phyloP scores from a whole-genome alignment of 2,113 vertebrate genomes.

The Alouatta palliata region DNA sequence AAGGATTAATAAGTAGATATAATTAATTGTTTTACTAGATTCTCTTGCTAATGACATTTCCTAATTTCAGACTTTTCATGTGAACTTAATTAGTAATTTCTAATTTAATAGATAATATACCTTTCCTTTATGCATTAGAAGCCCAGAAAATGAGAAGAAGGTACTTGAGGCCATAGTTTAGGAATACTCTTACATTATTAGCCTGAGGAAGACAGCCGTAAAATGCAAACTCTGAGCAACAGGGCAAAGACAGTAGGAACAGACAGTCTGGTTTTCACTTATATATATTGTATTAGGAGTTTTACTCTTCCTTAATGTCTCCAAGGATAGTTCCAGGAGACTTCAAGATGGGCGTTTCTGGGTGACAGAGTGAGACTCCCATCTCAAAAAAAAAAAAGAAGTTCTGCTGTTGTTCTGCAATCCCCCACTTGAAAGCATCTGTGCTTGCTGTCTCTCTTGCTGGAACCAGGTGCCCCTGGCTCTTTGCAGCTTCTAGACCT shows the following conservation, averaged over 20 bases:
- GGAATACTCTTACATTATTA: not conserved
- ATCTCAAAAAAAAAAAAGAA: not conserved
- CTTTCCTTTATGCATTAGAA: not conserved
- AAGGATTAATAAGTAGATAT: not conserved
- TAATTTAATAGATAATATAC: not conserved
- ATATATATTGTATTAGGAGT: too few species aligned
- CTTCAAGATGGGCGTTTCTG: not conserved
- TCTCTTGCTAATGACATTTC: not conserved
- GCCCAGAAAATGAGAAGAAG: not conserved
- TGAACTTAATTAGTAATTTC: not conserved
- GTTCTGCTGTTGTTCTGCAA: not conserved
- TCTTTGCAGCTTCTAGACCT: not conserved
- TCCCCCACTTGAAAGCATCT: not conserved
- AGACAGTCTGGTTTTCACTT: not conserved
- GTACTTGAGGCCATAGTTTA: not conserved
- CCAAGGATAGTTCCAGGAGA: not conserved
- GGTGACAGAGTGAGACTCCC: not conserved
- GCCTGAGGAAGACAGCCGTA: fast-evolving
- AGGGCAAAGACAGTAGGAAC: not conserved
- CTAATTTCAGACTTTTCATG: not conserved
- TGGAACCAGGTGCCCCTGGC: not conserved
- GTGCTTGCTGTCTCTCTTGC: fast-evolving
- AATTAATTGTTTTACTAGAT: not conserved
- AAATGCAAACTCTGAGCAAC: not conserved
- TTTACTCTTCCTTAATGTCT: not conserved